These are phyloP conservation scores for Holotrichia oblita DNA, from an alignment of 1,140 invertebrate species.

Conservation along the genomic window DNA sequence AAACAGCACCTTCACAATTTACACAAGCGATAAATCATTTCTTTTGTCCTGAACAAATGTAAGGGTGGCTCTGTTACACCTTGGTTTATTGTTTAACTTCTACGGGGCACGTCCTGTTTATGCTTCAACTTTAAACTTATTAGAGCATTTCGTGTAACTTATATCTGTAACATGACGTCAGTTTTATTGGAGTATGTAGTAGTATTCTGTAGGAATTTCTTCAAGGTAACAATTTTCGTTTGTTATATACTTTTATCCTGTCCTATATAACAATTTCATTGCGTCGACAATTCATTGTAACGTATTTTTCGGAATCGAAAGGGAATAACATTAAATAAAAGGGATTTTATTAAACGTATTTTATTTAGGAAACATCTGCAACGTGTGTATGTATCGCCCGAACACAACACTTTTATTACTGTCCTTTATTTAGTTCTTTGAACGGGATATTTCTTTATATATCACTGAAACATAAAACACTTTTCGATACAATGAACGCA, in stretches of 20 bases:
- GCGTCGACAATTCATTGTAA: not conserved
- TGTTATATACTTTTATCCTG: not conserved
- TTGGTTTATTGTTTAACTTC: constrained; percentile 15
- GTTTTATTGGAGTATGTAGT: not conserved
- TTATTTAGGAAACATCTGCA: not conserved
- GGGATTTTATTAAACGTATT: not conserved
- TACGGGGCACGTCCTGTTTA: not conserved
- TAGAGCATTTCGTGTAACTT: not conserved
- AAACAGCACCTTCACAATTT: constrained; percentile 8
- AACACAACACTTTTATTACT: not conserved
- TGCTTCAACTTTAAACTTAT: not conserved
- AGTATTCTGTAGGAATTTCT: not conserved
- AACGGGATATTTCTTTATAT: constrained; percentile 33
- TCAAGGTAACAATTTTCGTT: not conserved
- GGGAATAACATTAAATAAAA: constrained; percentile 5
- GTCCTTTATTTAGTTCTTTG: constrained; percentile 14
- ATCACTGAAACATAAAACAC: constrained; percentile 18
- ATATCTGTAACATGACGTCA: not conserved
- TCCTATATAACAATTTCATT: not conserved
- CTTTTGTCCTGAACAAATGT: not conserved
- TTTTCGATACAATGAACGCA: constrained; percentile 28
- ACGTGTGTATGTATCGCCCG: not conserved
- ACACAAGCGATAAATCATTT: constrained; percentile 2
- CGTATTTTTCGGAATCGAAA: not conserved
- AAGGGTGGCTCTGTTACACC: not conserved